Conservation (phyloP, 92 coral and sea anemone genomes). For the Metridium senile region DNA sequence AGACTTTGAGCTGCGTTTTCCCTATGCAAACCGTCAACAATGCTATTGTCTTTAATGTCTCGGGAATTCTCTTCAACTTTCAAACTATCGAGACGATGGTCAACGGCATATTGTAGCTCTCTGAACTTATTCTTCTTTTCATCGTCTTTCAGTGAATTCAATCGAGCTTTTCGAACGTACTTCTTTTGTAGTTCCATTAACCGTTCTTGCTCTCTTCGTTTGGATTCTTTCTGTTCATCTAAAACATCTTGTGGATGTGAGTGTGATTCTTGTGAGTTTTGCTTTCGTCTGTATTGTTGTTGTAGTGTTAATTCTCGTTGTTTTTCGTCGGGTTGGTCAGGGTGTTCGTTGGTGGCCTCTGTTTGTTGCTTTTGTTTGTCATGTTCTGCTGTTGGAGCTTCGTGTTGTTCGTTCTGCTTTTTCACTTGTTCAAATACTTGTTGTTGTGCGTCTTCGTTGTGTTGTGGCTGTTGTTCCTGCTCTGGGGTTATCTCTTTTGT, state of each 20-base stretch:
- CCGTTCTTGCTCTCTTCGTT: background rate
- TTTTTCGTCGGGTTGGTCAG: background rate
- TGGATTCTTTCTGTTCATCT: background rate
- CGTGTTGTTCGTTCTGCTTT: background rate
- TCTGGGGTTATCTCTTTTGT: background rate
- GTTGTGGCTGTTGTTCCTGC: background rate
- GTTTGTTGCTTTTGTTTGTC: background rate
- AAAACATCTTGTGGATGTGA: background rate
- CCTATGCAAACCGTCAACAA: background rate
- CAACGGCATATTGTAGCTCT: background rate
- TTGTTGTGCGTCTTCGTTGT: background rate
- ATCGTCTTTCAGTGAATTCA: background rate
- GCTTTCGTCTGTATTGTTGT: conserved; percentile 1
- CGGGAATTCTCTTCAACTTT: background rate
- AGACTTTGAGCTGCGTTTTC: background rate
- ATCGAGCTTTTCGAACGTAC: background rate
- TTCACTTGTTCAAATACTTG: background rate
- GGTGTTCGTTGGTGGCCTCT: background rate
- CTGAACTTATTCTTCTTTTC: background rate
- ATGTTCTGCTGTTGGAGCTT: background rate
- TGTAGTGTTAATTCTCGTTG: background rate
- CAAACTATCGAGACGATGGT: background rate
- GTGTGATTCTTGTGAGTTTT: background rate
- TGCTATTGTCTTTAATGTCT: background rate
- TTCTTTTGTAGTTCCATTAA: background rate